Evolutionary conservation across 2,113 vertebrate species (phyloP).

Genomic region (Strix uralensis): DNA sequence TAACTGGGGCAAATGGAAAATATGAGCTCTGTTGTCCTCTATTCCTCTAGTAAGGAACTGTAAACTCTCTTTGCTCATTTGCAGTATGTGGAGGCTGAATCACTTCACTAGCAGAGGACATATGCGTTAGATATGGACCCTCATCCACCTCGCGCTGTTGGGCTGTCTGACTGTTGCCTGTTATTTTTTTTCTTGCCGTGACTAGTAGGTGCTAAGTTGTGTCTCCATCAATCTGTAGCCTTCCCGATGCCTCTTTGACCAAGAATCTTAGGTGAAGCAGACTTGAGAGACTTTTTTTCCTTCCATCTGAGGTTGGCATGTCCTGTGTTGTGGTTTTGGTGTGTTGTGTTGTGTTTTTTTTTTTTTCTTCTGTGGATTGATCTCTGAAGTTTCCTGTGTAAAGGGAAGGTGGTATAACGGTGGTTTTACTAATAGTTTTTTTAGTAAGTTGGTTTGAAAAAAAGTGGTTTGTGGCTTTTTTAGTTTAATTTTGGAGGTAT

Average conservation of each 20-base stretch:
- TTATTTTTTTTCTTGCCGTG: fast-evolving
- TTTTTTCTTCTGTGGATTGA: not conserved
- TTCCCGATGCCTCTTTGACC: not conserved
- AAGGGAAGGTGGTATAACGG: not conserved
- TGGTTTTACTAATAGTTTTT: not conserved
- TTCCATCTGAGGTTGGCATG: not conserved
- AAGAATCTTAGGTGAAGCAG: not conserved
- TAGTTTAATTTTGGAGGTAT: not conserved
- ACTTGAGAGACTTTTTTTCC: not conserved
- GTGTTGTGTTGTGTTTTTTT: fast-evolving
- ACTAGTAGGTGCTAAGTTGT: not conserved
- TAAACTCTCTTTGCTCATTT: not conserved
- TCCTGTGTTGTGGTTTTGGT: not conserved
- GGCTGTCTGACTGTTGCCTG: not conserved
- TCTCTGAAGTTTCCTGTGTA: not conserved
- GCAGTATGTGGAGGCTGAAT: not conserved
- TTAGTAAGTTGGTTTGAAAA: not conserved
- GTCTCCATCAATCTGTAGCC: not conserved
- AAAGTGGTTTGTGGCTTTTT: not conserved
- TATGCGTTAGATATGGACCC: fast-evolving
- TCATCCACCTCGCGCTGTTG: not conserved
- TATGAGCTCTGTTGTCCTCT: not conserved
- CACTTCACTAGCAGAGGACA: not conserved
- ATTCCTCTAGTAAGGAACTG: not conserved
- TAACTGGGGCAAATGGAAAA: too few relatives aligned